These are phyloP conservation scores for Smutsia gigantea DNA, from an alignment of 2,797 vertebrate species.

Conservation along the genomic window DNA sequence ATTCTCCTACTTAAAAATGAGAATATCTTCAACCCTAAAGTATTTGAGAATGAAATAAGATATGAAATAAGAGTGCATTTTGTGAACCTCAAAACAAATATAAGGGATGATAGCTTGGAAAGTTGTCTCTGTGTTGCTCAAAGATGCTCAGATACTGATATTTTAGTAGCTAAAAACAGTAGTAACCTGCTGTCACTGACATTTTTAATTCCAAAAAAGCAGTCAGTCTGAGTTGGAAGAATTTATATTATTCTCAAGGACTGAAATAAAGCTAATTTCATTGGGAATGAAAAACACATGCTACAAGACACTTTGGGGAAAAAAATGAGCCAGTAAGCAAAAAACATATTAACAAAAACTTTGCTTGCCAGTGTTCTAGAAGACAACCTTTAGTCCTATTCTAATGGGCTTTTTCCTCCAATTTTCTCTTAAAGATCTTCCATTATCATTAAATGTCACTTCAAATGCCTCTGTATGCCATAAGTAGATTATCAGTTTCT, in stretches of 20 bases:
- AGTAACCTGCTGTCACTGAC: not conserved
- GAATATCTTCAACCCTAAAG: not conserved
- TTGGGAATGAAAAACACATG: not conserved
- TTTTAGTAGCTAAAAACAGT: slow-evolving; percentile 19
- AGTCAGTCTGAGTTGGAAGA: not conserved
- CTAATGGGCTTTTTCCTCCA: not conserved
- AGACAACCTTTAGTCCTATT: not conserved
- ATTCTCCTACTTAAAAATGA: not conserved
- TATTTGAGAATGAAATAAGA: not conserved
- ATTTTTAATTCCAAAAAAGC: slow-evolving; percentile 11
- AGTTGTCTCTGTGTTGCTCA: not conserved
- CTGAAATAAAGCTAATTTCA: slow-evolving; percentile 18
- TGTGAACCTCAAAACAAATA: slow-evolving; percentile 13
- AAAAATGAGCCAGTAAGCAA: not conserved
- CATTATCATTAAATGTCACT: slow-evolving; percentile 5
- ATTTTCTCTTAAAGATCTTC: not conserved
- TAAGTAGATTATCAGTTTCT: slow-evolving; percentile 26
- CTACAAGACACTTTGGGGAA: too few species aligned
- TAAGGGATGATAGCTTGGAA: not conserved
- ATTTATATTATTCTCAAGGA: not conserved
- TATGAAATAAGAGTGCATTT: not conserved
- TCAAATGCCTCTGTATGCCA: not conserved
- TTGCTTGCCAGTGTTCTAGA: not conserved
- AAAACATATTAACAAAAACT: not conserved
- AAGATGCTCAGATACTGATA: not conserved